Base-by-base conservation (phyloP, 2,888 invertebrate genomes). In the Auanema sp. region DNA sequence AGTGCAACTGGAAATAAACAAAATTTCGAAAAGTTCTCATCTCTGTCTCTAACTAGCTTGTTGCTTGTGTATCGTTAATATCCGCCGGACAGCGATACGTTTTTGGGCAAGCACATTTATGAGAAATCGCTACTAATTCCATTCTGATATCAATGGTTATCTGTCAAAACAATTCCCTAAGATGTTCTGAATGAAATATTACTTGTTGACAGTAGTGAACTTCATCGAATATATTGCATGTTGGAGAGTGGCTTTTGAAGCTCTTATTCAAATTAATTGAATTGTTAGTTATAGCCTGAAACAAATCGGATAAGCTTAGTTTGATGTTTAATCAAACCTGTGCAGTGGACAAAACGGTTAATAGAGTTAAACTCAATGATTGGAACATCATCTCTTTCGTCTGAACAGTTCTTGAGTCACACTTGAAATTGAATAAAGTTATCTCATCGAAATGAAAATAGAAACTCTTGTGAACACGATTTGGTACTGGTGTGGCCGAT, bases 151-250 rank as follows among this genome's bases (percentile, higher is more conserved):
- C 62, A 14, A 62, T 51, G 23, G 49, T 49, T 12, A 62, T 40
- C 62, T 62, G 55, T 14, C 5, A 60, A 47, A 14, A 43, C 12
- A 43, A 43, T 43, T 43, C 14, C 14, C 43, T 14, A 14, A 43
- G 14, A 43, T 11, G 11, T 47, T 47, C 4, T 47, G 21, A 21
- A 21, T 10, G 21, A 10, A 47, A 44, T 47, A 10, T 3, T 54
- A 54, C 60, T 49, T 60, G 60, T 24, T 60, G 60, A 25, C 60
- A 60, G 40, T 44, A 60, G 16, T 23, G 24, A 16, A 25, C 42
- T 16, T 60, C 60, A 14, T 60, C 60, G 49, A 53, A 60, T 21
- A 60, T 6, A 40, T 60, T 60, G 21, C 60, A 60, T 11, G 16
- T 47, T 18, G 24, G 47, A 8, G 18, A 10, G 14, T 42, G 14